Conservation (phyloP, 2,797 vertebrate species). For the Bryconaethiops microstoma region DNA sequence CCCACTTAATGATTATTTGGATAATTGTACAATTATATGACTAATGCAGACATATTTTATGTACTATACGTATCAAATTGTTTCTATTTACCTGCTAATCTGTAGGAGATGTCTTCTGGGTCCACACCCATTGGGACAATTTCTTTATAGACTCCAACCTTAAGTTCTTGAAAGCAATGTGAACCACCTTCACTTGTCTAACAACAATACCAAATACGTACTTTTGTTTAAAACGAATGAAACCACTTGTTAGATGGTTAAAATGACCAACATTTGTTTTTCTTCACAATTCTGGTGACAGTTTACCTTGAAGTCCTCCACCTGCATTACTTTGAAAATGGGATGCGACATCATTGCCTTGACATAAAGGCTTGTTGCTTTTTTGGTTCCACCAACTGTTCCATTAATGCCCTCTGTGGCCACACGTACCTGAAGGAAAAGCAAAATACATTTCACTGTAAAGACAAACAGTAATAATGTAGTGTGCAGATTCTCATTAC, state of each 20-base stretch:
- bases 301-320: constrained; percentile 92
- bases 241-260: background rate
- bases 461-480: background rate
- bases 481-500: background rate
- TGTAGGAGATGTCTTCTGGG: constrained; percentile 85
- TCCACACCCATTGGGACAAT: constrained; percentile 96
- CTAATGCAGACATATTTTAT: background rate
- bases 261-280: background rate
- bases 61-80: background rate
- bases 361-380: constrained; percentile 84
- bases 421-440: constrained; percentile 84
- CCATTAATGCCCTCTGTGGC: constrained; percentile 95
- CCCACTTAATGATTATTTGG: background rate
- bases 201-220: constrained; percentile 29
- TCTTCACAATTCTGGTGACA: background rate
- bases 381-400: constrained; percentile 89
- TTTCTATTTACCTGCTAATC: constrained; percentile 75
- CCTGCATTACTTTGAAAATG: constrained; percentile 79
- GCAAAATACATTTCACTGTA: background rate
- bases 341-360: constrained; percentile 86
- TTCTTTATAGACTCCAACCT: constrained; percentile 90
- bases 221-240: background rate
- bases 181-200: constrained; percentile 89
- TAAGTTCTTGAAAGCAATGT: constrained; percentile 89
- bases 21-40: background rate